These are phyloP conservation scores for Ochlodes sylvanus DNA, from an alignment of 2,888 invertebrate species.

Conservation along the genomic window DNA sequence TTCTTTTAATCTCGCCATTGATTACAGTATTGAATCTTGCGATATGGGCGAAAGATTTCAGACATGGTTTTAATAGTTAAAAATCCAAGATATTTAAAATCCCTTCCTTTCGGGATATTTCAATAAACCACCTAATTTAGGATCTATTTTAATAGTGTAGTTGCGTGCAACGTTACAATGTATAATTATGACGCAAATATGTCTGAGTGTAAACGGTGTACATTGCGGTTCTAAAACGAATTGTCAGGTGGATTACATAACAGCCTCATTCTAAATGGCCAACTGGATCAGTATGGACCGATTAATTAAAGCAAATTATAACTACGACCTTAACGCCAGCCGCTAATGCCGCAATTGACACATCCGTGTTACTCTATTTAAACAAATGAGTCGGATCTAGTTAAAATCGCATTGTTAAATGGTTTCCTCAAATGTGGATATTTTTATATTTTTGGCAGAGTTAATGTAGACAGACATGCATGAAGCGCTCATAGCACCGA, in stretches of 20 bases:
- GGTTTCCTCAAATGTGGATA: slow-evolving; percentile 41
- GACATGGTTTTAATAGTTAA: too few relatives aligned
- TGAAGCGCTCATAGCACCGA: too few relatives aligned
- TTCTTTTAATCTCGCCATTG: too few relatives aligned
- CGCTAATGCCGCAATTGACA: slow-evolving; percentile 63
- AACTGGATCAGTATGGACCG: slow-evolving; percentile 43
- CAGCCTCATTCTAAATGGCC: slow-evolving; percentile 20
- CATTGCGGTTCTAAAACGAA: slow-evolving; percentile 4
- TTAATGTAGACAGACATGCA: too few relatives aligned
- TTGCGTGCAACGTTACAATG: too few relatives aligned
- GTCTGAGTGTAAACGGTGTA: neutral
- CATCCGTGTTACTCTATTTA: slow-evolving; percentile 61
- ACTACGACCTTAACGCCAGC: slow-evolving; percentile 57
- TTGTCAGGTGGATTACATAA: slow-evolving; percentile 28
- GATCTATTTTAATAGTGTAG: too few relatives aligned
- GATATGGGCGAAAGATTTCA: too few relatives aligned
- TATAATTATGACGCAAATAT: neutral
- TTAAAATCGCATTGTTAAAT: slow-evolving; percentile 45
- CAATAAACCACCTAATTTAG: too few relatives aligned
- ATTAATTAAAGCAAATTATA: slow-evolving; percentile 65
- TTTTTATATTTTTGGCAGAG: too few relatives aligned
- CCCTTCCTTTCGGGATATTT: too few relatives aligned
- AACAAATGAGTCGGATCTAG: slow-evolving; percentile 58
- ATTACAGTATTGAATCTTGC: too few relatives aligned
- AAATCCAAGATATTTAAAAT: too few relatives aligned